phyloP scores from a whole-genome alignment of 2,113 vertebrate species.

The Hydrochoerus hydrochaeris region DNA sequence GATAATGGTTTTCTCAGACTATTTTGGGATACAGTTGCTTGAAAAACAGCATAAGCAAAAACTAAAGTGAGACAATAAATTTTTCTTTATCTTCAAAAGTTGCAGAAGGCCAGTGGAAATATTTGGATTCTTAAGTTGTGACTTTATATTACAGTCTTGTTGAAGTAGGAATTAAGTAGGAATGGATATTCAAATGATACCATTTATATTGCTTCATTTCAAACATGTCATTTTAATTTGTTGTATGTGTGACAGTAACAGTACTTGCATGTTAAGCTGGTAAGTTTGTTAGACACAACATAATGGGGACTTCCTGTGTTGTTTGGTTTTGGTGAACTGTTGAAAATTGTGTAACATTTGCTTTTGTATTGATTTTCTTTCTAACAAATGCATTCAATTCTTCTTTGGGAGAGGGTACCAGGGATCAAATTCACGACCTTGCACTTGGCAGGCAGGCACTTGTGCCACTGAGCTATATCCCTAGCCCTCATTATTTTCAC shows the following conservation, averaged over 20 bases:
- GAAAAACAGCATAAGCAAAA: conserved; percentile 49
- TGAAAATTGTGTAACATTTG: conserved; percentile 75
- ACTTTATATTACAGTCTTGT: not conserved
- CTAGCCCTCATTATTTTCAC: not conserved
- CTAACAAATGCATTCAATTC: conserved; percentile 57
- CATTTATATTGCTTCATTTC: not conserved
- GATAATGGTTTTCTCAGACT: not conserved
- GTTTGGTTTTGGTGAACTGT: conserved; percentile 83
- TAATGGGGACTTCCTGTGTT: conserved; percentile 80
- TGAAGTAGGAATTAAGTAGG: not conserved
- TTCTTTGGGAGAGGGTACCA: not conserved
- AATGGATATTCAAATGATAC: conserved; percentile 15
- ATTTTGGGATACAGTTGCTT: conserved; percentile 52
- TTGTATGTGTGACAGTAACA: not conserved
- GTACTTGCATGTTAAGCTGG: not conserved
- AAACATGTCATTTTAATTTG: conserved; percentile 44
- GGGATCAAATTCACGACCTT: too few species aligned
- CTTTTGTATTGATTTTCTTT: conserved; percentile 82
- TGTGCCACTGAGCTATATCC: too few species aligned
- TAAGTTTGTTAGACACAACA: conserved; percentile 36
- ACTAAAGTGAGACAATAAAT: conserved; percentile 6
- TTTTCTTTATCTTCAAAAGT: conserved; percentile 50
- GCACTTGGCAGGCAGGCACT: too few species aligned
- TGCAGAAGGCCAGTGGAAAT: not conserved
- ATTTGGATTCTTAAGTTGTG: conserved; percentile 7